Evolutionary conservation across 2,888 invertebrate genomes (phyloP), one percentile per base, ranked within the genome.

Genomic region (Lissocephala sabroskyi): DNA sequence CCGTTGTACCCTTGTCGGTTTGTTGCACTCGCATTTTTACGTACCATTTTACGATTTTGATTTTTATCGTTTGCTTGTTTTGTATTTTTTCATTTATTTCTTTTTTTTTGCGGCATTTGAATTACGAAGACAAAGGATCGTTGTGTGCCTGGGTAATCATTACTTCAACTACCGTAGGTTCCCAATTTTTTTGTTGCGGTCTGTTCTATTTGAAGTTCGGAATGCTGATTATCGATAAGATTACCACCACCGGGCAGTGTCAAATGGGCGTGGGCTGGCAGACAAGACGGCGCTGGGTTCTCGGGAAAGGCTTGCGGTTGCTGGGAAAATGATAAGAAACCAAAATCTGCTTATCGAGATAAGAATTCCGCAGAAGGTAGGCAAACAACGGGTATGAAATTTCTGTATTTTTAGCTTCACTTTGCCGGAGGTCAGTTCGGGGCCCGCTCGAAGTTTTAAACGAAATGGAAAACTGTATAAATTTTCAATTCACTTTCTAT

Each of bases 41-140:
- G 61, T 63, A 61, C 65, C 62, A 67, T 71, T 67, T 73, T 64
- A 70, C 59, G 54, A 76, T 70, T 70, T 59, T 56, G 76, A 70
- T 70, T 64, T 62, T 57, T 70, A 70, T 70, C 66, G 50, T 45
- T 10, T 19, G 42, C 47, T 46, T 19, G 5, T 17, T 13, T 7
- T 17, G 13, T 16, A 36, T 35, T 7, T 32, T 30, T 28, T 14
- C 33, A 28, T 28, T 36, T 36, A 28, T 30, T 32, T 11, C 41
- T 42, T 41, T 52, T 33, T 48, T 59, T 56, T 67, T 71, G 74
- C 56, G 77, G 68, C 64, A 58, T 65, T 58, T 52, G 70, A 68
- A 65, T 54, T 67, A 54, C 54, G 53, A 4, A 54, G 73, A 70
- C 76, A 70, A 70, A 59, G 70, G 43, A 40, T 40, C 32, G 51